These are phyloP conservation scores for Syngnathus floridae DNA, from an alignment of 2,113 vertebrate species.

Conservation along the genomic window DNA sequence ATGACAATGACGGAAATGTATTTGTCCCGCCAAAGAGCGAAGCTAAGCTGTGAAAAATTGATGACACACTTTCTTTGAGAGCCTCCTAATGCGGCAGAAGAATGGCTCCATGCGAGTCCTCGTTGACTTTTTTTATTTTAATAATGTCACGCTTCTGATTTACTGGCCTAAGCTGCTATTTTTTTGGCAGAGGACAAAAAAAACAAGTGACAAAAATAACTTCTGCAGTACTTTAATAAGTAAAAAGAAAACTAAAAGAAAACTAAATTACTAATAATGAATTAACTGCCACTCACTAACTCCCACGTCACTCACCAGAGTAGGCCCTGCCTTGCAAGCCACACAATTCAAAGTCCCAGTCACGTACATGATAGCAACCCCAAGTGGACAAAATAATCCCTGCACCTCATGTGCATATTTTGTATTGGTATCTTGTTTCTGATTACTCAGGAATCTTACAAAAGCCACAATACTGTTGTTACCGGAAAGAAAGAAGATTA, in stretches of 20 bases:
- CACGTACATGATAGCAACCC: too few relatives aligned
- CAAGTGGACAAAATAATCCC: background rate
- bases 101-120: conserved; percentile 1
- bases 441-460: background rate
- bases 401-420: background rate
- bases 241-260: background rate
- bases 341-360: background rate
- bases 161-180: conserved; percentile 12
- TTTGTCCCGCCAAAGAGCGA: conserved; percentile 32
- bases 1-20: conserved; percentile 24
- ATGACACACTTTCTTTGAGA: conserved; percentile 37
- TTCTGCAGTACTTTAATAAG: background rate
- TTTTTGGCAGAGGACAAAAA: too few relatives aligned
- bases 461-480: background rate
- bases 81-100: conserved; percentile 28
- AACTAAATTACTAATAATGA: too few relatives aligned
- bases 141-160: conserved; percentile 14
- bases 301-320: too few relatives aligned
- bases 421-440: background rate
- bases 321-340: too few relatives aligned
- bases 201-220: background rate
- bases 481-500: background rate
- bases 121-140: background rate
- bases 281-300: too few relatives aligned
- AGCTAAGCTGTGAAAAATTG: conserved; percentile 41